These are phyloP conservation scores for Homarus americanus DNA, from an alignment of 1,140 invertebrate genomes.

Conservation along the genomic window DNA sequence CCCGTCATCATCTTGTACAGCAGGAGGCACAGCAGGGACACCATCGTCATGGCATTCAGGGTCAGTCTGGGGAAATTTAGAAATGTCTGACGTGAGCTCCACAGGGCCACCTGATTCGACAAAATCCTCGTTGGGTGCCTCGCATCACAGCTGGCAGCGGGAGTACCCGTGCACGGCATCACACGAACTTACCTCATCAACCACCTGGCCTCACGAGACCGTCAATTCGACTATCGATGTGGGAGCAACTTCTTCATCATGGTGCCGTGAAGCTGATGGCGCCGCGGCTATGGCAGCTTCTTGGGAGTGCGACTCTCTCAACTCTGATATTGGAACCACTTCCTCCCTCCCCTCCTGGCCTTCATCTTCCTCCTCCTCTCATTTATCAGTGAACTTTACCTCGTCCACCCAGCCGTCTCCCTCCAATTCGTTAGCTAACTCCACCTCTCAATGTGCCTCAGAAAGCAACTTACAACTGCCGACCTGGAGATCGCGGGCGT, in stretches of 20 bases:
- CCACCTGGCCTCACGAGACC: not conserved
- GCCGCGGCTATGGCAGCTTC: not conserved
- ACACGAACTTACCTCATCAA: slow-evolving; percentile 8
- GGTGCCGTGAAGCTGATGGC: slow-evolving; percentile 23
- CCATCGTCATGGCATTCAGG: slow-evolving; percentile 19
- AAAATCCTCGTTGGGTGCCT: not conserved
- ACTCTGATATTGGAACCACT: not conserved
- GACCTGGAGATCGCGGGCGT: slow-evolving; percentile 32
- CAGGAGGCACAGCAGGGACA: not conserved
- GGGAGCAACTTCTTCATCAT: slow-evolving; percentile 9
- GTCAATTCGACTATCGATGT: slow-evolving; percentile 36
- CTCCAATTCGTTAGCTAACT: slow-evolving; percentile 4
- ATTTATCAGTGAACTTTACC: not conserved
- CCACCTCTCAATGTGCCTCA: not conserved
- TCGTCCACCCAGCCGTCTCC: not conserved
- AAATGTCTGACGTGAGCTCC: slow-evolving; percentile 32
- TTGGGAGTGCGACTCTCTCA: slow-evolving; percentile 19
- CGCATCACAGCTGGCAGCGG: not conserved
- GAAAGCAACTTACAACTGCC: slow-evolving; percentile 20
- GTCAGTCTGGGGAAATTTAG: slow-evolving; percentile 3
- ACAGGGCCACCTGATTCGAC: slow-evolving; percentile 36
- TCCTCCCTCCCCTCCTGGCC: slow-evolving; percentile 2
- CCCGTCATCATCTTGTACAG: not conserved
- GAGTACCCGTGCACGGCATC: not conserved
- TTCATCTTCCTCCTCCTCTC: not conserved